Conservation (phyloP, 2,797 vertebrate species). For the Mormyrus proboscirostris region DNA sequence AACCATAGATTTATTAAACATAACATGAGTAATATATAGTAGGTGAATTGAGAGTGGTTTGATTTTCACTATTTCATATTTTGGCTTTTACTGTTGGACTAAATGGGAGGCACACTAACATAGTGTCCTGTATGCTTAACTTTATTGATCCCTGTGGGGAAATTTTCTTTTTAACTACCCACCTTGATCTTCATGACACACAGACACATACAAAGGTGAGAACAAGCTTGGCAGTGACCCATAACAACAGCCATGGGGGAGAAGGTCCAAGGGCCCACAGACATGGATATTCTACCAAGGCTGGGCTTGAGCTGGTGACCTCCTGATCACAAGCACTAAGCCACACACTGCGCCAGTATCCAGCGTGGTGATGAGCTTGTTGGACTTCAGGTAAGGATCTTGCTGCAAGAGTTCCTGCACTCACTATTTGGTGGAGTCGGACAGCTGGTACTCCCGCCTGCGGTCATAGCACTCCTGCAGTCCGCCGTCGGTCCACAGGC, state of each 20-base stretch:
- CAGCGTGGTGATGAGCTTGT: not conserved
- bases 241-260: not conserved
- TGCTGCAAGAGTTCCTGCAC: slow-evolving; percentile 25
- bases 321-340: not conserved
- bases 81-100: not conserved
- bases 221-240: not conserved
- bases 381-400: not conserved
- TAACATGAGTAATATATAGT: not conserved
- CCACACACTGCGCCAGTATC: not conserved
- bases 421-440: slow-evolving; percentile 77
- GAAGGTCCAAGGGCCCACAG: not conserved
- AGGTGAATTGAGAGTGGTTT: not conserved
- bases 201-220: not conserved
- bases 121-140: not conserved
- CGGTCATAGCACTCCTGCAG: slow-evolving; percentile 74
- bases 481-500: slow-evolving; percentile 69
- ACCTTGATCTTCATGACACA: not conserved
- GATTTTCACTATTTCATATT: not conserved
- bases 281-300: not conserved
- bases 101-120: not conserved
- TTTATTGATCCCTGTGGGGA: not conserved
- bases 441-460: slow-evolving; percentile 73
- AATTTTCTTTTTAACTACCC: not conserved
- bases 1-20: not conserved
- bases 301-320: not conserved